Evolutionary conservation across 2,797 vertebrate species (phyloP).

Genomic region (Philypnodon macrostomus): DNA sequence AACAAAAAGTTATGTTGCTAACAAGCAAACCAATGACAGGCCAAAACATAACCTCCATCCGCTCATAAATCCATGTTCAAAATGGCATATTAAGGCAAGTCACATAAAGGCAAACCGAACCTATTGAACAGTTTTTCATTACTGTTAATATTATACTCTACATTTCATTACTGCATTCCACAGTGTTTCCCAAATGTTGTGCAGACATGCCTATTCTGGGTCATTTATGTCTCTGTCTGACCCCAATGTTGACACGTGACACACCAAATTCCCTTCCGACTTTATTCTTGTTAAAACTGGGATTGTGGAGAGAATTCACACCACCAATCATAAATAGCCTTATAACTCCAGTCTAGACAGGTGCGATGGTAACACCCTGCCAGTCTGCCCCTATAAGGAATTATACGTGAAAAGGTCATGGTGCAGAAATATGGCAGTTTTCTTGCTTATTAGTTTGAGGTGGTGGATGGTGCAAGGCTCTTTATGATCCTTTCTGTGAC

Average conservation of each 20-base stretch:
- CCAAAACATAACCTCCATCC: too few species aligned
- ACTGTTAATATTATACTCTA: too few species aligned
- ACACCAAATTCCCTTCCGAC: conserved; percentile 15
- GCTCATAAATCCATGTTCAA: too few species aligned
- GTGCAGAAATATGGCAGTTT: neutral
- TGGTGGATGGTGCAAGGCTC: neutral
- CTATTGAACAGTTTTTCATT: too few species aligned
- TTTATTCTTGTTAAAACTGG: conserved; percentile 52
- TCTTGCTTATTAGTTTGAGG: conserved; percentile 6
- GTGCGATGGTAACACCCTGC: conserved; percentile 34
- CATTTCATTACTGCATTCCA: neutral
- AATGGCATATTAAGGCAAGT: too few species aligned
- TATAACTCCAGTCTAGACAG: conserved; percentile 64
- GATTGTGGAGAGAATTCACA: conserved; percentile 46
- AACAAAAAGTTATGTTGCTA: too few species aligned
- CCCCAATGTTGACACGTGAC: conserved; percentile 24
- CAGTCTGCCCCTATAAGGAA: conserved; percentile 18
- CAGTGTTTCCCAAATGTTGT: neutral
- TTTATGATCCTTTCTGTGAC: conserved; percentile 10
- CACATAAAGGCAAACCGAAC: too few species aligned
- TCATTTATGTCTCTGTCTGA: conserved; percentile 4
- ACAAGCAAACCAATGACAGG: too few species aligned
- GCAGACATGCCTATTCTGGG: too few species aligned
- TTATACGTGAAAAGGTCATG: conserved; percentile 6
- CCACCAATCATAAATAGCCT: conserved; percentile 47